Percentiles rank a stretch among this genome's conserved stretches.
phyloP scores from a whole-genome alignment of 2,797 vertebrate species.

The Epinephelus malabaricus region DNA sequence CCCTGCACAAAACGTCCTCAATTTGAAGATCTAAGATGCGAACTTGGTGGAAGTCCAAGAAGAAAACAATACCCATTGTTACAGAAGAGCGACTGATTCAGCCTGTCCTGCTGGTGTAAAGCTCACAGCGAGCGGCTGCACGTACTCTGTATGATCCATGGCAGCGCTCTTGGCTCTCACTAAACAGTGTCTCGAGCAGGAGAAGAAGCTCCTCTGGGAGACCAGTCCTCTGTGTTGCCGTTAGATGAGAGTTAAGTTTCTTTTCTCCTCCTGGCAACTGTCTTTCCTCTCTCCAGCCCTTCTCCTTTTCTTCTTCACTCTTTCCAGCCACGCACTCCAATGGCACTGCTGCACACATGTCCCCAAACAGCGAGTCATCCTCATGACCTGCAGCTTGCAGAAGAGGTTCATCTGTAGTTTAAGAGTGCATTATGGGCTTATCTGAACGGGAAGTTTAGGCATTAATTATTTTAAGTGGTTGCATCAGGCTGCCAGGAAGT shows the following conservation, averaged over 20 bases:
- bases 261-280: background rate
- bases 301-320: background rate
- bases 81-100: background rate
- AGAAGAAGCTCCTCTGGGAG: constrained; percentile 27
- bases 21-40: background rate
- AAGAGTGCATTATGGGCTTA: constrained; percentile 4
- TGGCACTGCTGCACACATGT: constrained; percentile 16
- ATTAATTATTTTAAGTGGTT: background rate
- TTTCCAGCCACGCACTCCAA: background rate
- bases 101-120: constrained; percentile 14
- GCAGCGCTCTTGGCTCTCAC: constrained; percentile 18
- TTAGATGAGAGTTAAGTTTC: constrained; percentile 24
- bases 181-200: constrained; percentile 11
- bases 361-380: background rate
- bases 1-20: background rate
- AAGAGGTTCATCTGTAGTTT: constrained; percentile 38
- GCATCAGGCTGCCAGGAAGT: background rate
- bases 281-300: constrained; percentile 12
- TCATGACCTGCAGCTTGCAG: constrained; percentile 18
- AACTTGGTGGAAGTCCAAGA: background rate
- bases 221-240: constrained; percentile 15
- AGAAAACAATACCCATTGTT: background rate
- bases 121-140: constrained; percentile 5
- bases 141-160: background rate
- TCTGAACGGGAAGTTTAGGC: constrained; percentile 8